Evolutionary conservation across 2,888 invertebrate species (phyloP), one percentile per base, ranked within the genome.

Genomic region (Synanthedon formicaeformis): DNA sequence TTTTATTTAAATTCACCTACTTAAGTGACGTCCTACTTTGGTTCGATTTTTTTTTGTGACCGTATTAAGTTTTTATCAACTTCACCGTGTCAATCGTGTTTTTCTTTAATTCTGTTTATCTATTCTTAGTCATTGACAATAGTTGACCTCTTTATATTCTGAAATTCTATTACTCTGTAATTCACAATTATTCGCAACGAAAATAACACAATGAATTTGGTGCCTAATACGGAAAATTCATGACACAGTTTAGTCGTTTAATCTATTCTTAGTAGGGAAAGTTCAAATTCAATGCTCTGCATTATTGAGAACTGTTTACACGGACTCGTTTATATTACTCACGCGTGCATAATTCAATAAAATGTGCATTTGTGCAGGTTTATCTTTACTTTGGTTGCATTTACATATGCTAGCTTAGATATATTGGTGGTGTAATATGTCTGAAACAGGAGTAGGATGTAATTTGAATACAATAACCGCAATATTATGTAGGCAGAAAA

Each of bases 381-480:
- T 34, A 34, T 34, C 34, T 34, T 34, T 34, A 34, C 34, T 34
- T 34, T 10, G 34, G 34, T 34, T 10, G 2, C 51, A 40, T 52
- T 55, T 55, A 57, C 48, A 55, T 58, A 56, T 58, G 58, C 55
- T 53, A 54, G 53, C 23, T 23, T 23, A 23, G 56, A 53, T 55
- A 57, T 54, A 60, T 54, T 53, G 41, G 54, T 40, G 34, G 51
- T 54, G 51, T 41, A 40, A 54, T 55, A 53, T 52, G 16, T 56
- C 41, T 48, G 51, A 62, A 63, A 61, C 61, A 58, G 53, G 57
- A 61, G 58, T 64, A 61, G 58, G 61, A 45, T 62, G 66, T 69
- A 66, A 72, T 73, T 73, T 70, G 66, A 71, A 73, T 70, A 73
- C 69, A 71, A 68, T 69, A 65, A 67, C 60, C 64, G 59, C 67